These are phyloP conservation scores for Stegodyphus dumicola DNA, from an alignment of 1,140 invertebrate genomes.

Conservation along the genomic window DNA sequence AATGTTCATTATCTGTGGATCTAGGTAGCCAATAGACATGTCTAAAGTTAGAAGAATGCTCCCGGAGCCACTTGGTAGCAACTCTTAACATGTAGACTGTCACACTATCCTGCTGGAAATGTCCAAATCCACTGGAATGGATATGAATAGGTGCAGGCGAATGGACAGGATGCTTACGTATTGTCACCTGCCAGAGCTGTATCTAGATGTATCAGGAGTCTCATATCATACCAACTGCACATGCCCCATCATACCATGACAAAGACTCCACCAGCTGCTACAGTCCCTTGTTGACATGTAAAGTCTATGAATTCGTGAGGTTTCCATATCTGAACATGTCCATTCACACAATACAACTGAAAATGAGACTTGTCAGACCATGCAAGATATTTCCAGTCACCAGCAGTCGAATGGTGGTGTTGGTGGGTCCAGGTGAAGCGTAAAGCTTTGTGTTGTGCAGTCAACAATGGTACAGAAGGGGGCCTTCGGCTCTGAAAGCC, in stretches of 20 bases:
- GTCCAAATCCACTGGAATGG: background rate
- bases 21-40: background rate
- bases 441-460: background rate
- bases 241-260: background rate
- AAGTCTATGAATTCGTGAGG: background rate
- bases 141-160: background rate
- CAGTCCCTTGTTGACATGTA: background rate
- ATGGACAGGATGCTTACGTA: background rate
- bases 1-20: conserved; percentile 3
- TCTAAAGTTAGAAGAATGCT: background rate
- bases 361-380: background rate
- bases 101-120: no score
- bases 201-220: background rate
- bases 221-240: background rate
- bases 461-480: background rate
- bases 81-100: background rate
- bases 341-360: background rate
- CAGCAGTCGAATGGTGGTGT: background rate
- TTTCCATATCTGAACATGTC: background rate
- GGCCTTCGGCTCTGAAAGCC: background rate
- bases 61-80: background rate
- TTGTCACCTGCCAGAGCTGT: background rate
- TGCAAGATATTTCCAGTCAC: background rate
- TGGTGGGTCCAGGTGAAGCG: background rate
- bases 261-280: background rate